Percentiles rank a stretch among this genome's conserved stretches.
Evolutionary conservation across 2,113 vertebrate genomes (phyloP).

Genomic region (Noctilio leporinus): DNA sequence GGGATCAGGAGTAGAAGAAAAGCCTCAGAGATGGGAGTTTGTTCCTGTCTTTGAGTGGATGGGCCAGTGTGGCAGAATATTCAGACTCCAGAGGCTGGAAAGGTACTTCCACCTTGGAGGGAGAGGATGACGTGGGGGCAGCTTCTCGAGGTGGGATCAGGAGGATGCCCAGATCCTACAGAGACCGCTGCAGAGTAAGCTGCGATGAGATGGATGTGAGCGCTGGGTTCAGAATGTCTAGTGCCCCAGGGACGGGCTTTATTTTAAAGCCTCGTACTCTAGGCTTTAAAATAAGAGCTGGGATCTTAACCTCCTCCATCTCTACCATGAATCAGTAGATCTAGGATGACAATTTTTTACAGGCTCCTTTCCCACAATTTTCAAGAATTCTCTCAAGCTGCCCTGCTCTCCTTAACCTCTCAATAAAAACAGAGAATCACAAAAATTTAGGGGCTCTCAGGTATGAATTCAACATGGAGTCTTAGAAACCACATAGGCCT

Average conservation of each 20-base stretch:
- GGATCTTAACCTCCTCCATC: neutral
- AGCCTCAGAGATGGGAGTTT: neutral
- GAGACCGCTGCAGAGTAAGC: neutral
- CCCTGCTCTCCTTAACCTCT: neutral
- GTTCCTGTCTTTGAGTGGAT: neutral
- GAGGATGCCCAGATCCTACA: neutral
- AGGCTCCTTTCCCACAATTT: neutral
- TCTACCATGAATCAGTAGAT: neutral
- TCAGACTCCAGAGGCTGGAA: neutral
- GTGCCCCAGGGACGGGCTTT: neutral
- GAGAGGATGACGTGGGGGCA: neutral
- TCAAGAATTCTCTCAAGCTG: neutral
- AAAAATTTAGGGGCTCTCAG: neutral
- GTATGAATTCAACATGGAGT: neutral
- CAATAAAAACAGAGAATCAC: neutral
- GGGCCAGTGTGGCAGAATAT: neutral
- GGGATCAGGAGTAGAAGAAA: neutral
- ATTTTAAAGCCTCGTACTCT: neutral
- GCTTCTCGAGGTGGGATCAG: neutral
- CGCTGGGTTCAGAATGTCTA: neutral
- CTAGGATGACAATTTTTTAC: neutral
- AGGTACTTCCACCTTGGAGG: neutral
- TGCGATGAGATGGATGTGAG: neutral
- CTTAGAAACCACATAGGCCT: neutral
- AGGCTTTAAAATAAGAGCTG: fast-evolving